Percentiles rank a stretch among this genome's conserved stretches.
These are phyloP conservation scores for Enteromius mattozi DNA, from an alignment of 2,797 vertebrate genomes.

Conservation along the genomic window DNA sequence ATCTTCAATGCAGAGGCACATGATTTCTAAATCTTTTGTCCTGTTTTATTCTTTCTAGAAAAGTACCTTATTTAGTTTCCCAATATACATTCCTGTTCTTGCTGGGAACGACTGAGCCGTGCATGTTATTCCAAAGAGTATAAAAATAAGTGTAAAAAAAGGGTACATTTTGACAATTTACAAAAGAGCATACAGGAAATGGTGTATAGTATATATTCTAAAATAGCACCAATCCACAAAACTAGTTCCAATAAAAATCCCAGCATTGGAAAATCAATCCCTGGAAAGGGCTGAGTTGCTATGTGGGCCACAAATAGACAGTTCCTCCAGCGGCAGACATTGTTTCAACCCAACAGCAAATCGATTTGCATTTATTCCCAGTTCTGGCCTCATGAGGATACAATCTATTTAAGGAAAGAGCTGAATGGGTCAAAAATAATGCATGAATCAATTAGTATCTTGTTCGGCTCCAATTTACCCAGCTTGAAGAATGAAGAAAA, in stretches of 20 bases:
- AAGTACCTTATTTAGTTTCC: not conserved
- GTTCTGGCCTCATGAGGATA: constrained; percentile 16
- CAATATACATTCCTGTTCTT: not conserved
- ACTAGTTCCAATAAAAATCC: constrained; percentile 23
- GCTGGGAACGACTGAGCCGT: not conserved
- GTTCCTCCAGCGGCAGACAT: not conserved
- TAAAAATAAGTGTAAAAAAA: not conserved
- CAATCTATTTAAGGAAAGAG: constrained; percentile 28
- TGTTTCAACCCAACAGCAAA: constrained; percentile 42
- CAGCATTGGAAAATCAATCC: constrained; percentile 49
- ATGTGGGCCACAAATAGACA: constrained; percentile 54
- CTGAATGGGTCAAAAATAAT: constrained; percentile 34
- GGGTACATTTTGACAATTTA: not conserved
- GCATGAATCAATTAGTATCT: not conserved
- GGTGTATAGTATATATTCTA: not conserved
- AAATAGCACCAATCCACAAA: not conserved
- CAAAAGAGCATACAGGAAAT: not conserved
- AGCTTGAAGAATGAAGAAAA: not conserved
- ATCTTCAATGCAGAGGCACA: not conserved
- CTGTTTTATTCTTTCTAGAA: not conserved
- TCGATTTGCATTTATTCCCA: constrained; percentile 41
- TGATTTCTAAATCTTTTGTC: not conserved
- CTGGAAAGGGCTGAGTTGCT: constrained; percentile 58
- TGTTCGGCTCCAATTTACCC: not conserved
- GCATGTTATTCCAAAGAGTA: not conserved